Evolutionary conservation across 1,140 invertebrate species (phyloP).

Genomic region (Heterodera schachtii): DNA sequence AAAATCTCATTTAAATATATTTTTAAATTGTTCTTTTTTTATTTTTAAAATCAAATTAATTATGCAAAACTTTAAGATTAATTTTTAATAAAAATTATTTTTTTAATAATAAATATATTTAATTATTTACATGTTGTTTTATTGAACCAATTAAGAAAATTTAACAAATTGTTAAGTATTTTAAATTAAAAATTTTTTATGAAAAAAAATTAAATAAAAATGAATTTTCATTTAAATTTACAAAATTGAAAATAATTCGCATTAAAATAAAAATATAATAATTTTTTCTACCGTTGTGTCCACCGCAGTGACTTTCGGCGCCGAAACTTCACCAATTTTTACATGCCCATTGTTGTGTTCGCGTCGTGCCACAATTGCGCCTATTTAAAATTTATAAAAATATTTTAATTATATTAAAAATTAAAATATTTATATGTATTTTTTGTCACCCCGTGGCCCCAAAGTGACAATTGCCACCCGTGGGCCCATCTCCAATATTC

Average conservation of each 20-base stretch:
- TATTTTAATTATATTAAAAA: not conserved
- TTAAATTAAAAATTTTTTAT: no score
- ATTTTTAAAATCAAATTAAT: not conserved
- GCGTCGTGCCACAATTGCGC: slow-evolving; percentile 51
- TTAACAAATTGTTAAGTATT: no score
- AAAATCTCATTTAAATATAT: not conserved
- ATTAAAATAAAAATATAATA: no score
- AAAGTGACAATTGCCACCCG: slow-evolving; percentile 48
- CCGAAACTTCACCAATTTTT: slow-evolving; percentile 46
- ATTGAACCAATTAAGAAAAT: no score
- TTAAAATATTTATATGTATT: not conserved
- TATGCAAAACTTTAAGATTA: not conserved
- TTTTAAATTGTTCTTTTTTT: not conserved
- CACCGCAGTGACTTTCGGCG: slow-evolving; percentile 56
- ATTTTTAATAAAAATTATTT: no score
- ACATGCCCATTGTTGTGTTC: slow-evolving; percentile 11
- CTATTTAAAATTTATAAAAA: not conserved
- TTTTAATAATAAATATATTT: no score
- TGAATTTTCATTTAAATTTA: no score
- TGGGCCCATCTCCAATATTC: slow-evolving; percentile 45
- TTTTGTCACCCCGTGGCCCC: slow-evolving; percentile 33
- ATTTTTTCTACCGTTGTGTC: slow-evolving; percentile 45
- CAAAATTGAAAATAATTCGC: no score
- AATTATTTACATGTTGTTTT: no score
- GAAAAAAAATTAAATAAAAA: no score